Evolutionary conservation across 2,888 invertebrate genomes (phyloP).

Genomic region (Pachymerium ferrugineum): DNA sequence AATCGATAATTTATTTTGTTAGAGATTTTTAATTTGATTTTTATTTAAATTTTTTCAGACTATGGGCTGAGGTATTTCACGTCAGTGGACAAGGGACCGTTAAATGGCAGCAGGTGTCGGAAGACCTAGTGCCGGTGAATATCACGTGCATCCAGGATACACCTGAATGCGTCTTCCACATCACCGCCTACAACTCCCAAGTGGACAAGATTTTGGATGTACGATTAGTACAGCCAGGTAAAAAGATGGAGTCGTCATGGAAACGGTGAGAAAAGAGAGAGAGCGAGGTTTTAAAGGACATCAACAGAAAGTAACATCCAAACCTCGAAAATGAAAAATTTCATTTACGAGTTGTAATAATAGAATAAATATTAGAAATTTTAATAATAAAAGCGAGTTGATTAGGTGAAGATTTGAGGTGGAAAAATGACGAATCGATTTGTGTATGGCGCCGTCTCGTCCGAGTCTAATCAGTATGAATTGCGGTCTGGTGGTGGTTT

Average conservation of each 20-base stretch:
- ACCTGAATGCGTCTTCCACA: conserved; percentile 94
- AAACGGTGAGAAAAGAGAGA: not conserved
- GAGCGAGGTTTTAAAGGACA: not conserved
- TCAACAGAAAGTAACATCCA: not conserved
- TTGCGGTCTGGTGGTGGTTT: not conserved
- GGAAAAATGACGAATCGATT: conserved; percentile 6
- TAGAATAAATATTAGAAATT: no score
- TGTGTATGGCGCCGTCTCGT: not conserved
- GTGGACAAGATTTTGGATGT: conserved; percentile 98
- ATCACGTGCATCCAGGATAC: conserved; percentile 96
- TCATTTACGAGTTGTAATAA: no score
- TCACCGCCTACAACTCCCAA: conserved; percentile 97
- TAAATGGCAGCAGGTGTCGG: conserved; percentile 96
- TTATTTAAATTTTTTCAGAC: conserved; percentile 53
- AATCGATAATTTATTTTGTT: not conserved
- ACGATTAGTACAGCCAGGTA: conserved; percentile 92
- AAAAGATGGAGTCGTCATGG: conserved; percentile 39
- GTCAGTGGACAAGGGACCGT: conserved; percentile 89
- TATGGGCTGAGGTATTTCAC: conserved; percentile 98
- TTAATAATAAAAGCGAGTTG: not conserved
- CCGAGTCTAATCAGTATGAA: conserved; percentile 3
- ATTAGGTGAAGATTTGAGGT: not conserved
- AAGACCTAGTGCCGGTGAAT: conserved; percentile 96
- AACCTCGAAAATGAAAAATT: no score
- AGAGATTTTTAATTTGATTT: not conserved